Base-by-base conservation (phyloP, 2,888 invertebrate genomes). In the Aphidius colemani region DNA sequence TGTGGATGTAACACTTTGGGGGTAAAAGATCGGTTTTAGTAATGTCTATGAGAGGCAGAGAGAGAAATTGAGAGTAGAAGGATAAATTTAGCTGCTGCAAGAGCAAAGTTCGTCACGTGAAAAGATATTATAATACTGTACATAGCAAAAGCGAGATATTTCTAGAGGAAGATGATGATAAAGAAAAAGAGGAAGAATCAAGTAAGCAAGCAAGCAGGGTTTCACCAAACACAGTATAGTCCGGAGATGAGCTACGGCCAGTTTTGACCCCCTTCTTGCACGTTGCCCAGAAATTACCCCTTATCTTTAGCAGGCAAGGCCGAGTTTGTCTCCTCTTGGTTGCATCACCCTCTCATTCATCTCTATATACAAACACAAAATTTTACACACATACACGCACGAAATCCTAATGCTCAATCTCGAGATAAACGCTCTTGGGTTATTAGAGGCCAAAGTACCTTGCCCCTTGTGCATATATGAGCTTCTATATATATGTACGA, bases 321-420 rank as follows among this genome's bases (percentile, higher is more conserved):
- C 69, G 65, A 59, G 60, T 61, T 30, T 30, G 55, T 57, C 48
- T 51, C 48, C 57, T 46, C 57, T n/a, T 57, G 57, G 57, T 46
- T 46, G 18, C n/a, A 46, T 46, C 39, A 5, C 57, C 7, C 57
- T 30, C 18, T 48, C 48, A 7, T 48, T 11, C 13, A 48, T 48
- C 7, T 7, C 6, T 48, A 48, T 48, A 43, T 8, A 11, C 56
- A 30, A 41, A 55, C 48, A 49, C 59, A 56, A 48, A 53, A 43
- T 49, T 49, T 53, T 50, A 71, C 30, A 30, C 30, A 30, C 5
- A 69, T 71, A 69, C 74, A 71, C 74, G 48, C 64, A 73, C 74
- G 75, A 77, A 75, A 78, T 79, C 78, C 75, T 78, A 77, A 78
- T 78, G 77, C 76, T 75, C 78, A 76, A 78, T 78, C 76, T 77